Conservation (phyloP, 2,797 vertebrate genomes). For the Nyctalus aviator region DNA sequence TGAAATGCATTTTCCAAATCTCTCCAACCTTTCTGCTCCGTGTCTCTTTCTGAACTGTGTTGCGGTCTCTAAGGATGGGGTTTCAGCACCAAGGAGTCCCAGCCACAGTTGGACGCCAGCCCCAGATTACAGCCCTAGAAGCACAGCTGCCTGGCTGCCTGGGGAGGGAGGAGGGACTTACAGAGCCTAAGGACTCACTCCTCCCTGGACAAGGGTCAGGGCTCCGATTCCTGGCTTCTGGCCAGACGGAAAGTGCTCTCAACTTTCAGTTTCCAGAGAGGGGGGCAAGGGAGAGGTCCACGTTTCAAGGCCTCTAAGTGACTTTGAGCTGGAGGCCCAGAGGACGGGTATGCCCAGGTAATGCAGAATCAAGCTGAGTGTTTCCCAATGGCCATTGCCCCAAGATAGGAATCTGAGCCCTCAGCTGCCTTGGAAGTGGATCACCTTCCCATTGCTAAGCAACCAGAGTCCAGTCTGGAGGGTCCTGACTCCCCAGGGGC, state of each 20-base stretch:
- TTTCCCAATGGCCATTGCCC: background rate
- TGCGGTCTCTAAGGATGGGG: background rate
- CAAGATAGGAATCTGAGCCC: background rate
- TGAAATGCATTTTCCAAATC: background rate
- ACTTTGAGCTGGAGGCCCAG: background rate
- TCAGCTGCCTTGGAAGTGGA: background rate
- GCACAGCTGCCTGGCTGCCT: background rate
- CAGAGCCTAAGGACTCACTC: background rate
- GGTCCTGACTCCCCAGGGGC: slow-evolving; percentile 36
- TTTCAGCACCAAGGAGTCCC: background rate
- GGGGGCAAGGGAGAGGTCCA: fast-evolving
- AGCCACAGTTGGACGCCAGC: background rate
- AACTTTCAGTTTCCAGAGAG: background rate
- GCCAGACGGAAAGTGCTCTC: background rate
- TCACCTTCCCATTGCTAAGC: slow-evolving; percentile 40
- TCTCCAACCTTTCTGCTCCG: background rate
- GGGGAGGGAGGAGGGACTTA: fast-evolving
- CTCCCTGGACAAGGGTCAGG: background rate
- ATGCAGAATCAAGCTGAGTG: background rate
- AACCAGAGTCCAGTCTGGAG: slow-evolving; percentile 54
- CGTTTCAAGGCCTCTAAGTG: background rate
- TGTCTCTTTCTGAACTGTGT: background rate
- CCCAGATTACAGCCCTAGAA: background rate
- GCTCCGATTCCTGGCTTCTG: background rate
- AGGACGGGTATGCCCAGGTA: background rate